Percentiles rank a stretch among this genome's conserved stretches.
phyloP scores from a whole-genome alignment of 2,888 invertebrate genomes.

The Ashinkailepas kermadecensis region DNA sequence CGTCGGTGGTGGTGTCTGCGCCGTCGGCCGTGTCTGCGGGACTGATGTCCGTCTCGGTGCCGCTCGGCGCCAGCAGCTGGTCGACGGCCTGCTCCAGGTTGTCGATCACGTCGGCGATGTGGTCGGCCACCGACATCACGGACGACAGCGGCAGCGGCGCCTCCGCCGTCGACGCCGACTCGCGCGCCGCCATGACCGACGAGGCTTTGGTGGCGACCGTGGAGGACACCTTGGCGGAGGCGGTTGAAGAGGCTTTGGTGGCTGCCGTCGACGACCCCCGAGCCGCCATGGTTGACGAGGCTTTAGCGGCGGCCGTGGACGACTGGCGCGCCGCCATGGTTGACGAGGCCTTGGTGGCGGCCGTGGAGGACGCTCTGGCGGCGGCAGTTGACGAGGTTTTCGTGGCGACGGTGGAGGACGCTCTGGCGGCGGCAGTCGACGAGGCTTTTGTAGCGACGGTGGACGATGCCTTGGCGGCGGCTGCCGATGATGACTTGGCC shows the following conservation, averaged over 20 bases:
- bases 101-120: conserved; percentile 2
- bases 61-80: background rate
- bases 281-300: background rate
- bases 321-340: no score
- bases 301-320: background rate
- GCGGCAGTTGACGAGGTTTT: background rate
- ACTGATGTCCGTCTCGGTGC: background rate
- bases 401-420: background rate
- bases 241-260: background rate
- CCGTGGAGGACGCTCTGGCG: background rate
- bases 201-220: background rate
- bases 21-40: no score
- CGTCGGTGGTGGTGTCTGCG: no score
- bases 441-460: background rate
- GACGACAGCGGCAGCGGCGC: background rate
- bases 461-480: background rate
- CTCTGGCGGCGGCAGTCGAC: background rate
- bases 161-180: background rate
- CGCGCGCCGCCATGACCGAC: background rate
- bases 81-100: conserved; percentile 8
- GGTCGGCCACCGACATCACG: background rate
- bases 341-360: background rate
- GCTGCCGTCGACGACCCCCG: background rate
- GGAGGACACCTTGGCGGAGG: background rate
- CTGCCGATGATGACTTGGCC: background rate